Evolutionary conservation across 2,113 vertebrate species (phyloP).

Genomic region (Halichoeres trimaculatus): DNA sequence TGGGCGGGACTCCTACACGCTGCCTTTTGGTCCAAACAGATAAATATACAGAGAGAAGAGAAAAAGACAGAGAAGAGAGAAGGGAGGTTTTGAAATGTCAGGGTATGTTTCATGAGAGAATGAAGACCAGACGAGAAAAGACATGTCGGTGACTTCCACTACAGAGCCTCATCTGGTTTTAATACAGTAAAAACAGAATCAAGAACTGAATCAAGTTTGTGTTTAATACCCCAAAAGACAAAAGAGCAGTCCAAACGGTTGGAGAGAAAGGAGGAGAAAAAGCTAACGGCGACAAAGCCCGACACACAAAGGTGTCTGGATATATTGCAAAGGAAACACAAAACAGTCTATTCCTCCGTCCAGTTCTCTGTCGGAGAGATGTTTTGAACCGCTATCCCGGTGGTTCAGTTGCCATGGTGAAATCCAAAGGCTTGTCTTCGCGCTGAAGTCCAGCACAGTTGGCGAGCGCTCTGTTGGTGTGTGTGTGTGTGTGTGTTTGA

Average conservation of each 20-base stretch:
- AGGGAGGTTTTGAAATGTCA: conserved; percentile 44
- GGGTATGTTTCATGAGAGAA: conserved; percentile 30
- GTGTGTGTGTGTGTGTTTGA: conserved; percentile 15
- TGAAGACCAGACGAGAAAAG: conserved; percentile 37
- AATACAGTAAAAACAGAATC: too few relatives aligned
- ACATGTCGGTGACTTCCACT: too few relatives aligned
- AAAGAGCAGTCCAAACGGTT: background rate
- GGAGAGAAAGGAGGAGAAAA: background rate
- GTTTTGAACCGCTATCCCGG: conserved; percentile 44
- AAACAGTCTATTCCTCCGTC: conserved; percentile 24
- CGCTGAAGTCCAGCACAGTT: conserved; percentile 1
- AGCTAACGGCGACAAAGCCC: background rate
- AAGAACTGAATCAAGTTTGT: background rate
- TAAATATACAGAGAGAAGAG: conserved; percentile 5
- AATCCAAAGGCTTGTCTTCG: conserved; percentile 60
- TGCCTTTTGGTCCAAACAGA: conserved; percentile 44
- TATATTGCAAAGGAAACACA: conserved; percentile 14
- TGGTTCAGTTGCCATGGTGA: conserved; percentile 71
- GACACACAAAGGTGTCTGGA: conserved; percentile 3
- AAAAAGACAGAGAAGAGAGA: background rate
- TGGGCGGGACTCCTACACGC: conserved; percentile 69
- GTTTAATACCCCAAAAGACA: background rate
- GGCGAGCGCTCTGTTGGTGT: conserved; percentile 10
- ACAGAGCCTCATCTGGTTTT: too few relatives aligned
- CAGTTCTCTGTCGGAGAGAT: conserved; percentile 40